These are phyloP conservation scores for Nibea albiflora DNA, from an alignment of 2,113 vertebrate genomes.

Conservation along the genomic window DNA sequence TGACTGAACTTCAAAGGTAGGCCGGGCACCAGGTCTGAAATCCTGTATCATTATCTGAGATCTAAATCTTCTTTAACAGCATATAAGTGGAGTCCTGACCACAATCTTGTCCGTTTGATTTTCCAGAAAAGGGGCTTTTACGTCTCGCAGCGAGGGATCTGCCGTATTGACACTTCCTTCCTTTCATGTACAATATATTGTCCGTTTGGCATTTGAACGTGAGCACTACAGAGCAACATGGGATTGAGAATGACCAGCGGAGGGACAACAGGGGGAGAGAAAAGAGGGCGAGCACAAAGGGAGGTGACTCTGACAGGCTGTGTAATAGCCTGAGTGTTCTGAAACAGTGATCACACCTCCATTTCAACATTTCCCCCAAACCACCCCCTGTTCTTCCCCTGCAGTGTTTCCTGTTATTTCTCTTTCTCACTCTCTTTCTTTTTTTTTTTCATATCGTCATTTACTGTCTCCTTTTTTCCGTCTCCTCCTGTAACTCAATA, in stretches of 20 bases:
- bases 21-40: conserved; percentile 32
- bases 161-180: conserved; percentile 14
- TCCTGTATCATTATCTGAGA: conserved; percentile 44
- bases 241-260: conserved; percentile 33
- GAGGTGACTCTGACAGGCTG: conserved; percentile 61
- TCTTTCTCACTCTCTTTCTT: not conserved
- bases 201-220: conserved; percentile 40
- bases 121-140: conserved; percentile 9
- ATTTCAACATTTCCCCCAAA: conserved; percentile 46
- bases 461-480: not conserved
- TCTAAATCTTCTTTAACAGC: conserved; percentile 41
- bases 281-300: conserved; percentile 51
- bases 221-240: not conserved
- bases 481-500: conserved; percentile 23
- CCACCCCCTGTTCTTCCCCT: conserved; percentile 16
- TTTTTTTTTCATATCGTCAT: conserved; percentile 22
- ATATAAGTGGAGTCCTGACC: conserved; percentile 41
- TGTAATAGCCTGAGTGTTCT: conserved; percentile 71
- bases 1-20: conserved; percentile 52
- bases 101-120: conserved; percentile 52
- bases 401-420: conserved; percentile 9
- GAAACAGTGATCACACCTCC: conserved; percentile 58
- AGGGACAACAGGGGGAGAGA: conserved; percentile 36
- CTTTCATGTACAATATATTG: conserved; percentile 46
- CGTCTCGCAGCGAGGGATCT: conserved; percentile 12